These are phyloP conservation scores for Chloroceryle amazona DNA, from an alignment of 2,797 vertebrate genomes.

Conservation along the genomic window DNA sequence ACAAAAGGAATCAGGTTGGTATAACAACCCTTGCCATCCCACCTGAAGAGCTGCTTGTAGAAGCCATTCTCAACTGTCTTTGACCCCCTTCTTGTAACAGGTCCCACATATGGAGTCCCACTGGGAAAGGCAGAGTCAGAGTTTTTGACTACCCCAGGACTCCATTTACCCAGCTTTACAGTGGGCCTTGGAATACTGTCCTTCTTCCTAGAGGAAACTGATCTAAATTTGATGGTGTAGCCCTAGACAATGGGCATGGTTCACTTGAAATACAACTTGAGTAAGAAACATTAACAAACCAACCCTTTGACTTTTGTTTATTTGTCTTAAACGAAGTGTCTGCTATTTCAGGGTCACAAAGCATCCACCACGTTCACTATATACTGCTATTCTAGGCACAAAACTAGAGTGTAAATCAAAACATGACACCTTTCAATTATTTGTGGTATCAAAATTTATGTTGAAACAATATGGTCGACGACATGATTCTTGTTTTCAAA, in stretches of 20 bases:
- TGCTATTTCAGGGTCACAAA: not conserved
- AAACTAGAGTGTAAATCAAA: conserved; percentile 18
- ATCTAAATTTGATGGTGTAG: not conserved
- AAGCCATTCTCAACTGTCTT: not conserved
- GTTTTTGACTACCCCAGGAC: not conserved
- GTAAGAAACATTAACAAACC: not conserved
- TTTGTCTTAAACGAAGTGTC: not conserved
- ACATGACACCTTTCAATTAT: not conserved
- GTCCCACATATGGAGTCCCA: not conserved
- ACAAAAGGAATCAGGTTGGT: not conserved
- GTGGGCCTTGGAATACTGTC: not conserved
- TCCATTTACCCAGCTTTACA: not conserved
- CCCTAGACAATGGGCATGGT: not conserved
- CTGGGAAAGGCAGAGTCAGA: not conserved
- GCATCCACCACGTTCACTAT: not conserved
- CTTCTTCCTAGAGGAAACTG: not conserved
- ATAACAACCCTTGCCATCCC: not conserved
- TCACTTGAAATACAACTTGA: not conserved
- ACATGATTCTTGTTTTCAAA: not conserved
- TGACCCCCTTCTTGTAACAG: not conserved
- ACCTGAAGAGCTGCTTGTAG: not conserved
- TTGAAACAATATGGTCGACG: not conserved
- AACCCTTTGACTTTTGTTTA: not conserved
- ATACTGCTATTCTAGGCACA: not conserved
- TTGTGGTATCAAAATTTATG: not conserved